Conservation (phyloP, 2,797 vertebrate species). For the Chiroxiphia lanceolata region DNA sequence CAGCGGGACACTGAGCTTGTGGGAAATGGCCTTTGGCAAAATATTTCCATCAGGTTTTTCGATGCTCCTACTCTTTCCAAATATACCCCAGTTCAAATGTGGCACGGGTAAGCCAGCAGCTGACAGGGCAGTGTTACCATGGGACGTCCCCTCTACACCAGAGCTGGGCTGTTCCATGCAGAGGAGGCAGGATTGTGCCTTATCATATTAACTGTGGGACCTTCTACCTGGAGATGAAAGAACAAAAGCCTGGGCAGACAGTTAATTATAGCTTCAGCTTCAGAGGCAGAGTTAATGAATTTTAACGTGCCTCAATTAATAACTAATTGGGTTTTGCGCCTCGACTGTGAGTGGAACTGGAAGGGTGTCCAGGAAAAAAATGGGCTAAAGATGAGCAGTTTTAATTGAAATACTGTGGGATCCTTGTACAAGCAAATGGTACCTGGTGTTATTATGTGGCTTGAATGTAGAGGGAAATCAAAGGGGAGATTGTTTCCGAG, state of each 20-base stretch:
- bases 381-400: not conserved
- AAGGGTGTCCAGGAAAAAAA: conserved; percentile 27
- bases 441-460: not conserved
- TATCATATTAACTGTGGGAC: not conserved
- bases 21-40: not conserved
- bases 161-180: not conserved
- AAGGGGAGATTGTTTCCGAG: not conserved
- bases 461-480: not conserved
- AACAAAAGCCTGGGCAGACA: conserved; percentile 79
- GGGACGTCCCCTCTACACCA: not conserved
- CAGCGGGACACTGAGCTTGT: not conserved
- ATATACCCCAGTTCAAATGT: not conserved
- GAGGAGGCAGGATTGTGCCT: not conserved
- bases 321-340: conserved; percentile 82
- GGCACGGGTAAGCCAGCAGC: not conserved
- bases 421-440: not conserved
- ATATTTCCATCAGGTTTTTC: not conserved
- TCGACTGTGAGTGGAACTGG: conserved; percentile 49
- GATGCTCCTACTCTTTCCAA: not conserved
- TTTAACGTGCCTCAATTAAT: conserved; percentile 86
- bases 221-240: conserved; percentile 74
- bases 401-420: conserved; percentile 52
- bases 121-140: not conserved
- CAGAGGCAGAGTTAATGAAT: conserved; percentile 84
- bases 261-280: conserved; percentile 83